Conservation (phyloP, 2,797 vertebrate genomes). For the Mus spretus region DNA sequence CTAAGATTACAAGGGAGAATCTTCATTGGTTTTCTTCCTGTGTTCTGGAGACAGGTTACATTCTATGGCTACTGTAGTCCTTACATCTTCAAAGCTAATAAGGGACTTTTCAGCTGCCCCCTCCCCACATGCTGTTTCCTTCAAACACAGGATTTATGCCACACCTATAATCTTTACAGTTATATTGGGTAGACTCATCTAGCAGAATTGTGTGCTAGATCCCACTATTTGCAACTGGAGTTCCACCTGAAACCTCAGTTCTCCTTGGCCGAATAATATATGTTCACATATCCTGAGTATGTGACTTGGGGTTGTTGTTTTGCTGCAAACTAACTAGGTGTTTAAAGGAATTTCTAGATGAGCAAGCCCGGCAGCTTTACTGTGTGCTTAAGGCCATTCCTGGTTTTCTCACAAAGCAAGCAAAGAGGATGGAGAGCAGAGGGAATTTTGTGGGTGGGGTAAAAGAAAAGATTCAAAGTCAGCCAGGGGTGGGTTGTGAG, state of each 20-base stretch:
- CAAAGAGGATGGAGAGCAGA: not conserved
- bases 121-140: not conserved
- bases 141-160: not conserved
- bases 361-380: not conserved
- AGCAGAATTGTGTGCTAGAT: not conserved
- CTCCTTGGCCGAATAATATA: not conserved
- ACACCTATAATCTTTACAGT: not conserved
- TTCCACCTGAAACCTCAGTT: not conserved
- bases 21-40: not conserved
- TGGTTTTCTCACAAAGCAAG: not conserved
- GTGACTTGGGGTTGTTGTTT: not conserved
- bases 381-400: not conserved
- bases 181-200: not conserved
- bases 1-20: not conserved
- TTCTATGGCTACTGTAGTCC: not conserved
- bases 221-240: not conserved
- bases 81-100: not conserved
- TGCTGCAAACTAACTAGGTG: not conserved
- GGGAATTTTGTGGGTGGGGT: not conserved
- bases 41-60: not conserved
- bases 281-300: not conserved
- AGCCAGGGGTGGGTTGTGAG: not conserved
- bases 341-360: not conserved
- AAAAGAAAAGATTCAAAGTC: not conserved
- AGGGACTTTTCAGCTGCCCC: not conserved